Base-by-base conservation (phyloP, 2,113 vertebrate genomes). In the Australoheros scitulus region DNA sequence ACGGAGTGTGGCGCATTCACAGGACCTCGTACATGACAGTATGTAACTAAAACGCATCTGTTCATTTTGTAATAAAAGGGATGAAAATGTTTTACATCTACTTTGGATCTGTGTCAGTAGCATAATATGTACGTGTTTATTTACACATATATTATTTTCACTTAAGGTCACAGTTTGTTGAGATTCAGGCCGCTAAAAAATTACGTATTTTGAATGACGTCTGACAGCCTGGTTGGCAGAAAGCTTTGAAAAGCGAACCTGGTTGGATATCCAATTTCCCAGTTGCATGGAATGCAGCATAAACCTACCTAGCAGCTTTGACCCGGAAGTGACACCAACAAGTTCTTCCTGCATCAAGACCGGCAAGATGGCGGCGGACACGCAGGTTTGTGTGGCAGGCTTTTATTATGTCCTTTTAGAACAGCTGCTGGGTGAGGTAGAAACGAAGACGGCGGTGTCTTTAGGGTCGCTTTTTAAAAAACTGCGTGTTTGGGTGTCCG, bases 351-450 rank as follows among this genome's bases (percentile, higher is more conserved):
- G 96, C 92, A 94, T 91, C 90, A 86, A 87, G 87, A 93, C 97
- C 95, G 95, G 97, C 96, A 97, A 96, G 95, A 99, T 98, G 98
- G 98, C 97, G 92, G 96, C 98, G 88, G 98, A 98, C 97, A 97
- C 96, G 97, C 97, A 98, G 97, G 97, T 99, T 94, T 95, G 93
- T 92, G 94, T 93, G 90, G 76, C 84, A 93, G 56, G 68, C 4
- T 56, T 86, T 85, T 82, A 52, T 72, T 50, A 52, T 5, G 43
- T 52, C 10, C 14, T 34, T 20, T 26, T 17, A 36, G 3, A 34
- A 22, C 11, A 7, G 2, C 1, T 5, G 26, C 13, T 11, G 5
- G 29, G 3, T 32, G 3, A 1, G 1, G 1, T 1, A 20, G 6
- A 7, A 34, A 15, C 3, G 1, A 2, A 36, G 36, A 43, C 9